Evolutionary conservation across 2,797 vertebrate species (phyloP).

Genomic region (Chiroxiphia lanceolata): DNA sequence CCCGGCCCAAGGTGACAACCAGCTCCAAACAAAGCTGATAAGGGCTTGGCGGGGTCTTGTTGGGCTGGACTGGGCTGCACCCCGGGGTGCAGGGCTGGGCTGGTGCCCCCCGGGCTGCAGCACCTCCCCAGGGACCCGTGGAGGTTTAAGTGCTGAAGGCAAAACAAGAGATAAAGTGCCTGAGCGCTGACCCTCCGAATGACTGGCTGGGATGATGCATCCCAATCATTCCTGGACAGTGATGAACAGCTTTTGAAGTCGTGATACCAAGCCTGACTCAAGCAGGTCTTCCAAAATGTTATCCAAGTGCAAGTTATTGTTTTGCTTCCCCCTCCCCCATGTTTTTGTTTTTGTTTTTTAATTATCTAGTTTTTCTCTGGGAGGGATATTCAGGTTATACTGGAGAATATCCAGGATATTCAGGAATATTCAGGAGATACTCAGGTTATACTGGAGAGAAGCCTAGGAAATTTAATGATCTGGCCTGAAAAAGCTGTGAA

Average conservation of each 20-base stretch:
- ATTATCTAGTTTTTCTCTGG: neutral
- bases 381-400: neutral
- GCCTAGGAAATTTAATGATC: neutral
- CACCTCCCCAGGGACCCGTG: neutral
- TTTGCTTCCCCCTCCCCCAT: neutral
- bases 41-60: fast-evolving
- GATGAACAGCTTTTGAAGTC: neutral
- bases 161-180: neutral
- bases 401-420: neutral
- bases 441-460: neutral
- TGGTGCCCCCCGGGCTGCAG: neutral
- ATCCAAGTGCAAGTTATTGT: neutral
- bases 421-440: neutral
- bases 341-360: neutral
- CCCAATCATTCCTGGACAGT: neutral
- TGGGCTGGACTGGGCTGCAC: fast-evolving
- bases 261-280: neutral
- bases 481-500: neutral
- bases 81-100: neutral
- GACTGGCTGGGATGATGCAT: neutral
- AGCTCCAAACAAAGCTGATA: neutral
- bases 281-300: neutral
- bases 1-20: neutral
- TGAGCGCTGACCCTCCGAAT: neutral
- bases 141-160: neutral